Evolutionary conservation across 2,888 invertebrate genomes (phyloP).

Genomic region (Melanotus villosus): DNA sequence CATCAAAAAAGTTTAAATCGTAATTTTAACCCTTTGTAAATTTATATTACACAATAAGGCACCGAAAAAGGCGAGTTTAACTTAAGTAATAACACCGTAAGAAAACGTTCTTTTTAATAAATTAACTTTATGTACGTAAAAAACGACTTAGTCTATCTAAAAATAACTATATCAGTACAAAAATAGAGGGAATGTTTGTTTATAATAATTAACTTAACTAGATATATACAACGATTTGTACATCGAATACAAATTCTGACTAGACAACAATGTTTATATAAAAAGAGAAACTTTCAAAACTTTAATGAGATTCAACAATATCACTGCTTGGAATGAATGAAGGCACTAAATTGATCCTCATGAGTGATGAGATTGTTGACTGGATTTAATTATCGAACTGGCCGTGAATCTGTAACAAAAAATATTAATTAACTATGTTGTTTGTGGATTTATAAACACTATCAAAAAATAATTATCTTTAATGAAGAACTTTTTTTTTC

Average conservation of each 20-base stretch:
- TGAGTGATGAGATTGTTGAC: neutral
- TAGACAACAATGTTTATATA: constrained; percentile 45
- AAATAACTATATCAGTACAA: constrained; percentile 26
- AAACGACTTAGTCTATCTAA: constrained; percentile 8
- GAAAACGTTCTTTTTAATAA: constrained; percentile 6
- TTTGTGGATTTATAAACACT: too few species aligned
- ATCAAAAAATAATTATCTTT: too few species aligned
- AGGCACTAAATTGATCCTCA: constrained; percentile 24
- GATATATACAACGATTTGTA: constrained; percentile 34
- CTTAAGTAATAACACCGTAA: neutral
- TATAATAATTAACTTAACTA: constrained; percentile 9
- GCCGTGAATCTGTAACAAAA: constrained; percentile 16
- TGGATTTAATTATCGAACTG: constrained; percentile 3
- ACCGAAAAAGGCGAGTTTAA: neutral
- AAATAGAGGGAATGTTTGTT: constrained; percentile 16
- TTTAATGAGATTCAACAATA: constrained; percentile 38
- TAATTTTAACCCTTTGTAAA: neutral
- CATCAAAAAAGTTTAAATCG: neutral
- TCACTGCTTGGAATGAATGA: constrained; percentile 34
- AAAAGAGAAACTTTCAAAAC: constrained; percentile 19
- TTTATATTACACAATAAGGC: constrained; percentile 30
- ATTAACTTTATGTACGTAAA: constrained; percentile 3
- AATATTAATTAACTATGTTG: too few species aligned
- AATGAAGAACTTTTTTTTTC: too few species aligned
- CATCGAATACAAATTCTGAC: constrained; percentile 35